Conservation (phyloP, 2,888 invertebrate genomes). For the Sphaerophoria taeniata region DNA sequence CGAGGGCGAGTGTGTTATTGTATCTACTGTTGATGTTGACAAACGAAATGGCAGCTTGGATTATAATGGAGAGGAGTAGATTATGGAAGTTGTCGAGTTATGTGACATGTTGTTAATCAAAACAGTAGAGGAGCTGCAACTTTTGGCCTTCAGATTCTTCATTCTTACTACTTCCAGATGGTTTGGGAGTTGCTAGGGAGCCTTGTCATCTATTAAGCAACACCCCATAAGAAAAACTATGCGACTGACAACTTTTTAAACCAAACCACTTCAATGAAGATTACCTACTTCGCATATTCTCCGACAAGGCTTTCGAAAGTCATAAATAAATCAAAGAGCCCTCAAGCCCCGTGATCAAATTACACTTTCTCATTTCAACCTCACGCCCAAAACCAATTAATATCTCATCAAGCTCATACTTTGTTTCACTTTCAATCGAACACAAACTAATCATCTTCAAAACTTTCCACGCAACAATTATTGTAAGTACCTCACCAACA, state of each 20-base stretch:
- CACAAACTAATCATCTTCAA: slow-evolving; percentile 47
- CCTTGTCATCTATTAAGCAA: no score
- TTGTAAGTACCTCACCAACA: neutral
- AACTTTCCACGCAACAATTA: slow-evolving; percentile 34
- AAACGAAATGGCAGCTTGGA: slow-evolving; percentile 31
- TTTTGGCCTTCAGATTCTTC: neutral
- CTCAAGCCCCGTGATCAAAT: slow-evolving; percentile 39
- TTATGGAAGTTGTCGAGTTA: slow-evolving; percentile 82
- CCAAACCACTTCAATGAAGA: no score
- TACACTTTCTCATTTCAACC: slow-evolving; percentile 41
- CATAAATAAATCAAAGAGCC: no score
- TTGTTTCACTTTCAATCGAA: slow-evolving; percentile 45
- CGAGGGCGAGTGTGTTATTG: no score
- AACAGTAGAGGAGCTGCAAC: slow-evolving; percentile 65
- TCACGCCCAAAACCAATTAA: slow-evolving; percentile 64
- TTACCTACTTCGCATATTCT: no score
- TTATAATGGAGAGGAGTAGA: slow-evolving; percentile 76
- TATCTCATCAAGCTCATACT: slow-evolving; percentile 62
- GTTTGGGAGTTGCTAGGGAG: neutral
- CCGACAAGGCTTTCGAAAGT: no score
- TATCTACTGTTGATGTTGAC: slow-evolving; percentile 20
- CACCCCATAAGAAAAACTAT: no score
- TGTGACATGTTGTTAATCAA: slow-evolving; percentile 82
- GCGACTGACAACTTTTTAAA: no score
- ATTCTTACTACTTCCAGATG: slow-evolving; percentile 1